A percentile compares a stretch with the other conserved stretches of the same genome.
Conservation (phyloP, 2,888 invertebrate species). For the Clivina fossor region DNA sequence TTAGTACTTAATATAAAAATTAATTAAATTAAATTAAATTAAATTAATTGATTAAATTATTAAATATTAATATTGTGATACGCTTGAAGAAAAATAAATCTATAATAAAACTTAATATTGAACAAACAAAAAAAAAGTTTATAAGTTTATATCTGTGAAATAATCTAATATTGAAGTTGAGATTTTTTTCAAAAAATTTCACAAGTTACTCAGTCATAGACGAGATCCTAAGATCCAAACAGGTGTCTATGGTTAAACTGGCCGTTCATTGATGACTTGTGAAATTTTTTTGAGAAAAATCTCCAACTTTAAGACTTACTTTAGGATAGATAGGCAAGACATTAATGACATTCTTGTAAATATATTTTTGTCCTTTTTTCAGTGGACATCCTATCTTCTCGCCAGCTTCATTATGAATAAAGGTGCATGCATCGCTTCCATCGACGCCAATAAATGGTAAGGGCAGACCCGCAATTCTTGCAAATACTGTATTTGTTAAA, state of each 20-base stretch:
- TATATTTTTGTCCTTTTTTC: constrained; percentile 65
- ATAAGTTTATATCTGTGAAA: too few species aligned
- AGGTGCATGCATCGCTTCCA: constrained; percentile 66
- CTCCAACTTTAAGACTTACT: constrained; percentile 48
- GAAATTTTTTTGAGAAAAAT: background rate
- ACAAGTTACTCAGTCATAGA: too few species aligned
- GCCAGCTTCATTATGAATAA: constrained; percentile 62
- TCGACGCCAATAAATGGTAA: constrained; percentile 79
- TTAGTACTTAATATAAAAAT: too few species aligned
- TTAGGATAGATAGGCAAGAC: constrained; percentile 59
- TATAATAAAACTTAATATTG: background rate
- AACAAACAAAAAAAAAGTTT: background rate
- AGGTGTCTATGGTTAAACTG: too few species aligned
- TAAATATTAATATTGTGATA: background rate
- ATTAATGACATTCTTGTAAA: constrained; percentile 67
- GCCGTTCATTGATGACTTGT: background rate
- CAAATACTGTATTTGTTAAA: constrained; percentile 64
- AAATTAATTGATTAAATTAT: background rate
- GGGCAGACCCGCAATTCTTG: constrained; percentile 62
- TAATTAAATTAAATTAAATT: background rate
- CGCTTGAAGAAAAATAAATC: background rate
- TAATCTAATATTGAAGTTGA: background rate
- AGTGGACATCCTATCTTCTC: constrained; percentile 68
- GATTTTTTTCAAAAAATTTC: too few species aligned
- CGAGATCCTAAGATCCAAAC: too few species aligned